Base-by-base conservation (phyloP, 2,888 invertebrate species). In the Laspeyria flexula region DNA sequence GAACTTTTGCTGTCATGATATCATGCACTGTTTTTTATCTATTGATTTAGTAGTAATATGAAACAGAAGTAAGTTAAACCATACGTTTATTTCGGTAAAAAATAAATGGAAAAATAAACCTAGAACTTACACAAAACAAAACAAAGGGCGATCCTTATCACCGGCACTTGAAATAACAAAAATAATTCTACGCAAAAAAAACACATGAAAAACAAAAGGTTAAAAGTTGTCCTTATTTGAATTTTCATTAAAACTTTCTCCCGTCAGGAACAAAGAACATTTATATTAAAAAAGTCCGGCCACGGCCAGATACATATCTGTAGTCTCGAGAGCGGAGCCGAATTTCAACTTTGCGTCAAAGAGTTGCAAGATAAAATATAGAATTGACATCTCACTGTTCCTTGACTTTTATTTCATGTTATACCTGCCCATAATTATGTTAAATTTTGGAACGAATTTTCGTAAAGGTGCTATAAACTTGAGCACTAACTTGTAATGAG, bases 221-320 rank as follows among this genome's bases (percentile, higher is more conserved):
- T 85, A 80, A 86, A 88, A 87, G 88, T 87, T 86, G 85, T 87
- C 88, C 88, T 87, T 89, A 88, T 88, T 87, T 88, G 88, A 89
- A 88, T 88, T 88, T 88, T 88, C 88, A 88, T 88, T 89, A 88
- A 88, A 88, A 88, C 84, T 88, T 88, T 88, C 80, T 81, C 83
- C 86, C 86, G 88, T 90, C 91, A 90, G 82, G 89, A 90, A 91
- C 92, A 92, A 92, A 92, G 92, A 92, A 92, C 91, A 90, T 91
- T 92, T 91, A 92, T 92, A 92, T 92, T 92, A 92, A 92, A 92
- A 92, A 92, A 92, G 85, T 92, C 90, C 80, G 81, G 81, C 85
- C 84, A 77, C 85, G 86, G 89, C 87, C 90, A 90, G 91, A 91
- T 92, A 90, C 90, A 90, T 92, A 92, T 92, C 91, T 89, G 88